phyloP scores from a whole-genome alignment of 2,113 vertebrate species.

The Indicator indicator region DNA sequence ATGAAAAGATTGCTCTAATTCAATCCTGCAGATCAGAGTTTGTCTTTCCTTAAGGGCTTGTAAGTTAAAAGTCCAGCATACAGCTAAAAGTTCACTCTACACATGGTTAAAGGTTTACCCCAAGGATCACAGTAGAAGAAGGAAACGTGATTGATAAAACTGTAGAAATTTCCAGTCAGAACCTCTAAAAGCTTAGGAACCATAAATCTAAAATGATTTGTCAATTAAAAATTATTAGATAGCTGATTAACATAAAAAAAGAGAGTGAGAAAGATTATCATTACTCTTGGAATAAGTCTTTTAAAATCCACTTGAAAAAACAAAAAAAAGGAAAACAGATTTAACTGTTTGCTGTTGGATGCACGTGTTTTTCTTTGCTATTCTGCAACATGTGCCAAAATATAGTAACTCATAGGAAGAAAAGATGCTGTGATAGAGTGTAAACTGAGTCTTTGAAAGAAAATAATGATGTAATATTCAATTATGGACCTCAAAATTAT shows the following conservation, averaged over 20 bases:
- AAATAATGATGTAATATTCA: not conserved
- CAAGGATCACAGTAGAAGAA: not conserved
- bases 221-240: not conserved
- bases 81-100: not conserved
- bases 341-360: not conserved
- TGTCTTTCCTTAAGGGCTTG: not conserved
- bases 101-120: not conserved
- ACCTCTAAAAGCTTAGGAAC: not conserved
- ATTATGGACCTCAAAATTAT: not conserved
- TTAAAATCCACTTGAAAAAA: not conserved
- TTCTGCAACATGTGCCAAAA: not conserved
- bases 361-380: not conserved
- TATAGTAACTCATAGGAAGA: not conserved
- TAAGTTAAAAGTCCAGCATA: not conserved
- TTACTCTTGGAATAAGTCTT: not conserved
- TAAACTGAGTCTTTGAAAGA: not conserved
- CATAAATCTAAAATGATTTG: not conserved
- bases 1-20: slow-evolving; percentile 34
- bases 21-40: not conserved
- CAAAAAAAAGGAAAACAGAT: not conserved
- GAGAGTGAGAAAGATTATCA: not conserved
- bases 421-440: not conserved
- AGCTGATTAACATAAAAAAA: not conserved
- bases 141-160: not conserved
- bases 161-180: not conserved